Conservation (phyloP, 2,888 invertebrate genomes). For the Pyrochroa serraticornis region DNA sequence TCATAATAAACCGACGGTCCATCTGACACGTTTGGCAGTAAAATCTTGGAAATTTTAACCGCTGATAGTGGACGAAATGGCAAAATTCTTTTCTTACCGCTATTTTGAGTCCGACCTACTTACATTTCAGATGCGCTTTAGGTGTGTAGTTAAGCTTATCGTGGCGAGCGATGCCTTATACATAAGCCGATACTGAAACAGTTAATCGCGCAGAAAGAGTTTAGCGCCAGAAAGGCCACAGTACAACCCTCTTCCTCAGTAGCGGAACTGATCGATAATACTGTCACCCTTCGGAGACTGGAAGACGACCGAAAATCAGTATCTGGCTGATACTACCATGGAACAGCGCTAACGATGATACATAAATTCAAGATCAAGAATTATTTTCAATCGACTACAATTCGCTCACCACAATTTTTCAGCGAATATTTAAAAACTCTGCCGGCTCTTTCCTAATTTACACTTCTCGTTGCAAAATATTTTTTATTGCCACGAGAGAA, state of each 20-base stretch:
- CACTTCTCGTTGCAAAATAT: slow-evolving; percentile 3
- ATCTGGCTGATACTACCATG: slow-evolving; percentile 22
- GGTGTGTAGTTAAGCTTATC: slow-evolving; percentile 20
- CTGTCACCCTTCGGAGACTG: slow-evolving; percentile 26
- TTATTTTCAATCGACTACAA: slow-evolving; percentile 30
- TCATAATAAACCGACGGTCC: slow-evolving; percentile 14
- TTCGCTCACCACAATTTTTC: slow-evolving; percentile 17
- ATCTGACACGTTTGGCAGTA: background rate
- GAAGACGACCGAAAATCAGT: slow-evolving; percentile 27
- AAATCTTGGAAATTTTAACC: slow-evolving; percentile 12
- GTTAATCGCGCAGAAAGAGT: slow-evolving; percentile 30
- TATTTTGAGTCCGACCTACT: background rate
- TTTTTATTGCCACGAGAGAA: too few relatives aligned
- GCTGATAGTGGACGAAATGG: background rate
- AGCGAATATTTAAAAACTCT: slow-evolving; percentile 20
- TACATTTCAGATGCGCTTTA: slow-evolving; percentile 15
- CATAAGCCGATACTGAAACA: slow-evolving; percentile 26
- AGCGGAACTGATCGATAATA: slow-evolving; percentile 27
- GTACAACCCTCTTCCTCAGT: slow-evolving; percentile 20
- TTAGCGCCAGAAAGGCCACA: slow-evolving; percentile 25
- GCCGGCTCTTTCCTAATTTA: slow-evolving; percentile 14
- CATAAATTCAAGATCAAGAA: slow-evolving; percentile 29
- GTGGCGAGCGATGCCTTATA: slow-evolving; percentile 20
- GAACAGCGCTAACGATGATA: slow-evolving; percentile 29
- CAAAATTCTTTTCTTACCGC: background rate